Evolutionary conservation across 2,888 invertebrate species (phyloP), one percentile per base, ranked within the genome.

Genomic region (Ornithoptera alexandrae): DNA sequence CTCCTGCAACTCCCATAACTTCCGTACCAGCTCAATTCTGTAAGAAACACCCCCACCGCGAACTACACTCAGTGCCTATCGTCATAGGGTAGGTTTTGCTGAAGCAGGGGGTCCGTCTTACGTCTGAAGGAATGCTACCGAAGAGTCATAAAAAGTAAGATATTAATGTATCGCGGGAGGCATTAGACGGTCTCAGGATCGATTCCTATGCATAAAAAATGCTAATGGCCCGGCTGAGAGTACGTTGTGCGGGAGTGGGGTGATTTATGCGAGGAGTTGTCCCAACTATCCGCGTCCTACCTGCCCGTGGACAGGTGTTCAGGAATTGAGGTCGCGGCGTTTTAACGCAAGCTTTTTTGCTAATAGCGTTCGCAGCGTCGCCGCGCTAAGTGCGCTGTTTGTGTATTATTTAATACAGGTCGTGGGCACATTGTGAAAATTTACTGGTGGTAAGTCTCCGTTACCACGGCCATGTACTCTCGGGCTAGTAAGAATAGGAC

Each of bases 161-260:
- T 92, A 92, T 92, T 92, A 92, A 92, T 92, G 92, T 92, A 92
- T 92, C 92, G 90, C 86, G 92, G 92, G 92, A 92, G 90, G 92
- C 92, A 91, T 92, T 92, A 92, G 89, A 86, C 87, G 84, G 88
- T 85, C 81, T 82, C 76, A 74, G 90, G 92, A 92, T 92, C 92
- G 92, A 92, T 92, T 92, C 84, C 87, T 92, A 90, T 92, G 91
- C 92, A 92, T 92, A 92, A 92, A 92, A 91, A 92, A 92, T 92
- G 92, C 85, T 92, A 92, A 92, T 92, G 92, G 92, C 84, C 76
- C 86, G 79, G 78, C 81, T 78, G 89, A 90, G 88, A 87, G 86
- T 84, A 84, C 81, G 81, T 83, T 82, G 82, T 78, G 84, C 83
- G 76, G 76, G 85, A 82, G 66, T 84, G 83, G 79, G 85, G 75